phyloP scores from a whole-genome alignment of 2,888 invertebrate genomes.

The Diaphora mendica region DNA sequence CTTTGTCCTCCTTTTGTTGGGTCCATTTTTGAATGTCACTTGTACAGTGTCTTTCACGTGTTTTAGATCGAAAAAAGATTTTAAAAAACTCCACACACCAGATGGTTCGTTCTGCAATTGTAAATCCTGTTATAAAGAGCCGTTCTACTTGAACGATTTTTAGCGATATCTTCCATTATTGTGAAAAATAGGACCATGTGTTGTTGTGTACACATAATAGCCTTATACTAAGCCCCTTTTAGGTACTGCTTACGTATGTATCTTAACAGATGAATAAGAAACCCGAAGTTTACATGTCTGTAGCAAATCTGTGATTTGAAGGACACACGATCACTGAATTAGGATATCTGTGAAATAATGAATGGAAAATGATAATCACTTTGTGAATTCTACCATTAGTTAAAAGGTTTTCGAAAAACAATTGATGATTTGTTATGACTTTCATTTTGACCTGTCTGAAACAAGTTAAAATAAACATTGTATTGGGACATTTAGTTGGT shows the following conservation, averaged over 20 bases:
- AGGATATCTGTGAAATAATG: neutral
- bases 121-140: constrained; percentile 47
- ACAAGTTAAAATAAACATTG: neutral
- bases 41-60: constrained; percentile 82
- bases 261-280: neutral
- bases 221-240: constrained; percentile 10
- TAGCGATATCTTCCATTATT: constrained; percentile 9
- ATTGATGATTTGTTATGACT: neutral
- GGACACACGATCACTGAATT: neutral
- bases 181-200: neutral
- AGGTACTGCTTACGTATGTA: constrained; percentile 12
- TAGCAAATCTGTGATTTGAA: neutral
- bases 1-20: constrained; percentile 71
- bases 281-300: neutral
- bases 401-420: neutral
- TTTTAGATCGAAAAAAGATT: constrained; percentile 82
- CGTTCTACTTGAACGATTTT: constrained; percentile 28
- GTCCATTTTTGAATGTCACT: constrained; percentile 83
- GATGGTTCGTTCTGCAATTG: constrained; percentile 65
- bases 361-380: neutral
- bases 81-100: constrained; percentile 63
- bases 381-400: neutral
- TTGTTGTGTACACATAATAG: neutral
- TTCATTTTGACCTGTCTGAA: neutral
- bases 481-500: neutral